A percentile compares a stretch with the other conserved stretches of the same genome.
Conservation (phyloP, 2,797 vertebrate genomes). For the Scyliorhinus canicula region DNA sequence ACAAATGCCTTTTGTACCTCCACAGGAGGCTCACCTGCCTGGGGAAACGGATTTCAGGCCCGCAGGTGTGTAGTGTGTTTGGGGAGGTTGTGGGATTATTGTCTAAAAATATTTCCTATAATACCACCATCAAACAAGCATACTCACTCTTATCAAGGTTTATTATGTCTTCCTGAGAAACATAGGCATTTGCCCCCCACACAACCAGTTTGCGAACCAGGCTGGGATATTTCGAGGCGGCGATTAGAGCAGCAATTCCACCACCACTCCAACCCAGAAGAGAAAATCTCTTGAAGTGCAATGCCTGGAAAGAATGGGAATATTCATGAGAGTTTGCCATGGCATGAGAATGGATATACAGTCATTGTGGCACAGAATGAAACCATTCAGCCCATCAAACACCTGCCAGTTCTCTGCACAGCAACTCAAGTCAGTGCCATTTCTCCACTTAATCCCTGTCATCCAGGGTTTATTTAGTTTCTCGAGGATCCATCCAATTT, state of each 20-base stretch:
- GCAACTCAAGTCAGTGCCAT: background rate
- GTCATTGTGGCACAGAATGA: background rate
- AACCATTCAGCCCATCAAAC: background rate
- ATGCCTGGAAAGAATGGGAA: slow-evolving; percentile 50
- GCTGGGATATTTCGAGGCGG: slow-evolving; percentile 66
- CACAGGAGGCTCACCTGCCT: background rate
- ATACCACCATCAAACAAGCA: background rate
- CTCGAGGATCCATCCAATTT: too few relatives aligned
- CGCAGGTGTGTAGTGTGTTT: background rate
- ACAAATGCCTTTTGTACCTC: background rate
- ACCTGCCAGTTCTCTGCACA: background rate
- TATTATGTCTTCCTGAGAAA: slow-evolving; percentile 70
- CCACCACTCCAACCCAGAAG: slow-evolving; percentile 87
- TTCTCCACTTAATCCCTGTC: too few relatives aligned
- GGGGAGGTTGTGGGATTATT: background rate
- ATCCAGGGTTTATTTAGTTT: too few relatives aligned
- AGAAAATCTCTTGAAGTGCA: slow-evolving; percentile 73
- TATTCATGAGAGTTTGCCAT: background rate
- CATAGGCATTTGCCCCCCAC: slow-evolving; percentile 73
- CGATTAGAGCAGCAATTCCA: slow-evolving; percentile 75
- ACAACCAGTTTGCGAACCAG: slow-evolving; percentile 70
- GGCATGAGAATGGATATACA: background rate
- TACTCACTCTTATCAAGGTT: slow-evolving; percentile 67
- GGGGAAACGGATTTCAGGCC: background rate
- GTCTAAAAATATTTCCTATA: background rate